Base-by-base conservation (phyloP, 1,140 invertebrate genomes). In the Ips nitidus region DNA sequence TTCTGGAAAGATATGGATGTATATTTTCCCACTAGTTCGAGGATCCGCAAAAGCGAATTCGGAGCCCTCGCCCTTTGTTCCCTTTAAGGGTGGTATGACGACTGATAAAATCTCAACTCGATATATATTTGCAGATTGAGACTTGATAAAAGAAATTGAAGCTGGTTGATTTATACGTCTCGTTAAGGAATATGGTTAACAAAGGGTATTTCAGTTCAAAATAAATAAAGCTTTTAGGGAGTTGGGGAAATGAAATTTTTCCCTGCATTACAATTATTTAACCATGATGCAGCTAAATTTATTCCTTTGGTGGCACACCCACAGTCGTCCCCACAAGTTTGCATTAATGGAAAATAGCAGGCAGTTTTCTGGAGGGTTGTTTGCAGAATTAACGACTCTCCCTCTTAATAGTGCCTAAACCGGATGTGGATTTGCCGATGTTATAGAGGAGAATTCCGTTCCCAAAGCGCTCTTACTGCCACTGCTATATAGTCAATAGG, bases 291-390 rank as follows among this genome's bases (percentile, higher is more conserved):
- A 69, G 53, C 40, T 39, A 56, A 69, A 69, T 69, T 62, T 69
- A 69, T 69, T 58, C 59, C 42, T 43, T 69, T 39, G 5, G 62
- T 62, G 67, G 40, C 67, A 69, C 67, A 62, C 59, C 67, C 67
- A 50, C 7, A 40, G 59, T 41, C 67, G 59, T 69, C 59, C 43
- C 67, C 67, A 70, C 68, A 66, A 66, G 38, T 65, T 47, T 70
- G 61, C 68, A 67, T 70, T 73, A 73, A 66, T 73, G 71, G 71
- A 70, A 65, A 73, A 73, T 71, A 71, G 69, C 70, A 73, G 71
- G 53, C 71, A 73, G 71, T 70, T 73, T 73, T 70, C 68, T 67
- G 64, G 58, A 62, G 68, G 62, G 63, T 59, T 73, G 60, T 73
- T 73, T 71, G 61, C 38, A 60, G 67, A 59, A 72, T 72, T 72